Percentiles rank a stretch among this genome's conserved stretches.
Conservation (phyloP, 2,888 invertebrate species). For the Tenodera sinensis region DNA sequence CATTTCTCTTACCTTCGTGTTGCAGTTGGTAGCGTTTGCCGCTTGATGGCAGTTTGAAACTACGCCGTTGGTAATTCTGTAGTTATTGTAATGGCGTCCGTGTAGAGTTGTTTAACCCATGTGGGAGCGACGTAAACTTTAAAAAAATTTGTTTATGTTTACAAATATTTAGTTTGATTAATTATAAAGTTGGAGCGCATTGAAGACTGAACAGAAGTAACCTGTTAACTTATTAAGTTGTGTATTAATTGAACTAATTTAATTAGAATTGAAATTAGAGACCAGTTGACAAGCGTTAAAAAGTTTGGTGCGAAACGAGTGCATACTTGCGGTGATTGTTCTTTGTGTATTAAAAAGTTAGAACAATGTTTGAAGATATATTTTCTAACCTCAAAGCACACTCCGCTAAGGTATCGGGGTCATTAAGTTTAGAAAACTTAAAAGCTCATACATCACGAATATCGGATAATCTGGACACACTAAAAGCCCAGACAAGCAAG, state of each 20-base stretch:
- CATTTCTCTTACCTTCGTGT: too few relatives aligned
- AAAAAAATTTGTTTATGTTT: background rate
- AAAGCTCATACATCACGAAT: constrained; percentile 44
- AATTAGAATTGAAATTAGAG: too few relatives aligned
- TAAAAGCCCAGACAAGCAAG: constrained; percentile 38
- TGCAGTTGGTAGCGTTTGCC: background rate
- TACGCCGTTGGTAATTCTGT: background rate
- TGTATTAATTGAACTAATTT: too few relatives aligned
- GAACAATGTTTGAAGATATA: constrained; percentile 49
- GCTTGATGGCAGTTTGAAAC: background rate
- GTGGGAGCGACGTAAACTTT: background rate
- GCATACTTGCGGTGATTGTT: background rate
- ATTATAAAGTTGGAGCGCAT: too few relatives aligned
- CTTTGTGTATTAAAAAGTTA: background rate
- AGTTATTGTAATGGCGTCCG: background rate
- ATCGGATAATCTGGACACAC: constrained; percentile 40
- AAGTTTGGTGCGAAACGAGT: too few relatives aligned
- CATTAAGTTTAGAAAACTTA: constrained; percentile 36
- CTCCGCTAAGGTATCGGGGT: constrained; percentile 46
- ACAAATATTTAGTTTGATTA: background rate
- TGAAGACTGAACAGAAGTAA: too few relatives aligned
- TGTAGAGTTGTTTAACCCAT: background rate
- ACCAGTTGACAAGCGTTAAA: too few relatives aligned
- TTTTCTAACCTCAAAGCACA: constrained; percentile 46
- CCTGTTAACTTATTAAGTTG: too few relatives aligned